Conservation (phyloP, 2,888 invertebrate species). For the Pomacea canaliculata region DNA sequence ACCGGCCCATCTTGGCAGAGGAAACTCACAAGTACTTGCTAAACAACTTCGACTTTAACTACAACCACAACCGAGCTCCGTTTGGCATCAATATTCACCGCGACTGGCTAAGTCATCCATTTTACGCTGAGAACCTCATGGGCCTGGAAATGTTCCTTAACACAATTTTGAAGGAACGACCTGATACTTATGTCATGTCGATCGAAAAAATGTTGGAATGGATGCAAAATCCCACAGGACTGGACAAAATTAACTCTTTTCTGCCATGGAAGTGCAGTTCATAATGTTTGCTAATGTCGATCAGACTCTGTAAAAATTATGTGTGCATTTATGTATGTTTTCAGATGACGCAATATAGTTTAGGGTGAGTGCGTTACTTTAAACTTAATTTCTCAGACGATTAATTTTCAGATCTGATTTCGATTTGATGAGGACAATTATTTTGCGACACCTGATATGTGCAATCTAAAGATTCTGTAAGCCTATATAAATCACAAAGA, state of each 20-base stretch:
- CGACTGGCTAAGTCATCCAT: constrained; percentile 77
- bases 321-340: too few species aligned
- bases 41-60: constrained; percentile 82
- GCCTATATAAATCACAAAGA: too few species aligned
- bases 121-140: constrained; percentile 40
- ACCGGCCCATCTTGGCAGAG: constrained; percentile 40
- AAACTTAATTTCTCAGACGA: not conserved
- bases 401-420: not conserved
- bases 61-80: constrained; percentile 78
- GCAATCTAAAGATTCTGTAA: too few species aligned
- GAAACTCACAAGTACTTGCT: constrained; percentile 72
- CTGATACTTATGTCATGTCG: constrained; percentile 51
- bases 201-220: constrained; percentile 49
- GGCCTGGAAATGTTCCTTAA: constrained; percentile 43
- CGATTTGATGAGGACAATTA: not conserved
- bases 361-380: not conserved
- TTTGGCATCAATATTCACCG: constrained; percentile 86
- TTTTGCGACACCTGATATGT: too few species aligned
- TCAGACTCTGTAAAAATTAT: too few species aligned
- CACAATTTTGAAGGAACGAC: constrained; percentile 1
- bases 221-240: constrained; percentile 50
- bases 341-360: not conserved
- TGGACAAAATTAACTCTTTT: constrained; percentile 34
- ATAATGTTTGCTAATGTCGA: not conserved
- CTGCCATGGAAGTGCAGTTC: constrained; percentile 45